Evolutionary conservation across 1,140 invertebrate genomes (phyloP), one percentile per base, ranked within the genome.

Genomic region (Penaeus vannamei): DNA sequence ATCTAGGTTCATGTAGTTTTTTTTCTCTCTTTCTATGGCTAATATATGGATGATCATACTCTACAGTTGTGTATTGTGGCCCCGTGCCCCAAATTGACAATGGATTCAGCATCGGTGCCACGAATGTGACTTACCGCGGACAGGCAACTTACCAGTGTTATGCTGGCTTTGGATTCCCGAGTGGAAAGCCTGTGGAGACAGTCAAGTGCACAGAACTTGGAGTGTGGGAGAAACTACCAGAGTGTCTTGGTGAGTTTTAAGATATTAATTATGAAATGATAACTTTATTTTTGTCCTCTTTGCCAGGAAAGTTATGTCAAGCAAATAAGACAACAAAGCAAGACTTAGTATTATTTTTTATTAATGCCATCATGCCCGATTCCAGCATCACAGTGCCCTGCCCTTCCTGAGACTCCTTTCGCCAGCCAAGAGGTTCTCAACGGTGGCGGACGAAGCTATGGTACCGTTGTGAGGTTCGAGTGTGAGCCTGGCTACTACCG

Each of bases 51-150:
- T 59, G 53, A 8, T 46, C 59, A 69, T 53, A 19, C 46, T 77
- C 91, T 93, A 46, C 94, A 97, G 97, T 98, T 94, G 97, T 98
- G 26, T 99, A 99, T 92, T 99, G 98, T 93, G 98, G 98, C 84
- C 97, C 98, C 60, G 98, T 99, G 42, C 98, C 98, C 86, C 98
- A 99, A 94, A 99, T 99, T 87, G 97, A 98, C 92, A 99, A 99
- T 93, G 98, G 98, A 77, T 99, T 98, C 93, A 98, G 98, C 0
- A 98, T 98, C 92, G 97, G 96, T 79, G 98, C 98, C 1, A 96
- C 97, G 0, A 99, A 99, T 93, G 98, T 99, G 5, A 99, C 98
- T 0, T 99, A 97, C 61, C 62, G 64, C 23, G 98, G 98, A 22
- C 94, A 97, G 91, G 98, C 98, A 36, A 98, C 97, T 90, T 99